phyloP scores from a whole-genome alignment of 2,888 invertebrate genomes.

The Clepsis dumicolana region DNA sequence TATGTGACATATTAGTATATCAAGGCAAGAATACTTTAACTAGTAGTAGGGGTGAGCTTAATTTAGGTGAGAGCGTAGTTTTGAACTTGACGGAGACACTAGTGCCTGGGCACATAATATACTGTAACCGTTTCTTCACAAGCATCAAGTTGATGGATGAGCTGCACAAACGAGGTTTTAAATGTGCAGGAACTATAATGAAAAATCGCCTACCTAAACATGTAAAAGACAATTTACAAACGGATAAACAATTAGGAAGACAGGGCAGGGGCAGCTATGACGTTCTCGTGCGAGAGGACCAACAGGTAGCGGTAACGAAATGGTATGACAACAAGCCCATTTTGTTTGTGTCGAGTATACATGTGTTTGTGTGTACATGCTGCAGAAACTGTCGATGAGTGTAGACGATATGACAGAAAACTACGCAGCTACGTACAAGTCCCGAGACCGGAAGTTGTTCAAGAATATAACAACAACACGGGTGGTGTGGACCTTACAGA shows the following conservation, averaged over 20 bases:
- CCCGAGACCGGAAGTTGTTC: slow-evolving; percentile 40
- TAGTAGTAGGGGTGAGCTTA: slow-evolving; percentile 26
- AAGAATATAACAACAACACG: slow-evolving; percentile 45
- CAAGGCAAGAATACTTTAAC: slow-evolving; percentile 45
- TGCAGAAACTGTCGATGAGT: slow-evolving; percentile 40
- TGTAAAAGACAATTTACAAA: slow-evolving; percentile 12
- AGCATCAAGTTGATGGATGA: slow-evolving; percentile 31
- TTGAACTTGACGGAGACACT: slow-evolving; percentile 41
- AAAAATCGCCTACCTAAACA: slow-evolving; percentile 35
- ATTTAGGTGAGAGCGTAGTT: slow-evolving; percentile 44
- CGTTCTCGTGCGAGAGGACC: slow-evolving; percentile 40
- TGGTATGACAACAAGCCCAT: slow-evolving; percentile 46
- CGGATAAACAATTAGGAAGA: slow-evolving; percentile 27
- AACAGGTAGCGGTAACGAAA: slow-evolving; percentile 40
- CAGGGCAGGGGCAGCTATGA: slow-evolving; percentile 39
- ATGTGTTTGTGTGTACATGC: no score
- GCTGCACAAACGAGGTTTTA: slow-evolving; percentile 29
- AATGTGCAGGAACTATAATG: slow-evolving; percentile 43
- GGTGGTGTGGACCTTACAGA: slow-evolving; percentile 48
- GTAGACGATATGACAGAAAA: slow-evolving; percentile 40
- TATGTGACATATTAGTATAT: slow-evolving; percentile 46
- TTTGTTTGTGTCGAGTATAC: slow-evolving; percentile 37
- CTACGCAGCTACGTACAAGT: slow-evolving; percentile 34
- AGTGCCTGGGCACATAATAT: slow-evolving; percentile 45
- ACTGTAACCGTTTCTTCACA: slow-evolving; percentile 47